Conservation (phyloP, 2,113 vertebrate genomes). For the Tetrao urogallus region DNA sequence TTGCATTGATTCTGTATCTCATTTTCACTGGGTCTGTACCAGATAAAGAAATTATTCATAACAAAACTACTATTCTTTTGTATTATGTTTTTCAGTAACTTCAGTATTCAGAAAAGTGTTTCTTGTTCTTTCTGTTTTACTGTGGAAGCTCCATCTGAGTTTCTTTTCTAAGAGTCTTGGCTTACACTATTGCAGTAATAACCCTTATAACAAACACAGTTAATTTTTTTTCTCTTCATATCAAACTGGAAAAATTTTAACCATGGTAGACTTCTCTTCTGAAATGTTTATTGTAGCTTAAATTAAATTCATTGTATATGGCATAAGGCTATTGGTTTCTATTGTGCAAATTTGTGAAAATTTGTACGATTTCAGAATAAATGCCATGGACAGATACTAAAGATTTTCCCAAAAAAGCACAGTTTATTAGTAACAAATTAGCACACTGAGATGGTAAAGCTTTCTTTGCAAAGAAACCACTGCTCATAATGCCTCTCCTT, state of each 20-base stretch:
- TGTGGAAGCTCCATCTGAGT: not conserved
- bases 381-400: not conserved
- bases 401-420: not conserved
- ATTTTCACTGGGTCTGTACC: not conserved
- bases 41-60: not conserved
- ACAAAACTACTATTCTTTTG: not conserved
- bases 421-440: not conserved
- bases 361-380: not conserved
- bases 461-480: not conserved
- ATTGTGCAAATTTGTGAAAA: not conserved
- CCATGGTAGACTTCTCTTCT: not conserved
- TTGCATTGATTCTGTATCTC: not conserved
- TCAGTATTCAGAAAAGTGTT: not conserved
- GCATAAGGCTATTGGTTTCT: not conserved
- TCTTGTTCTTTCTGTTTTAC: slow-evolving; percentile 33
- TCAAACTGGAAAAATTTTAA: slow-evolving; percentile 1
- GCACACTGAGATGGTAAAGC: not conserved
- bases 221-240: slow-evolving; percentile 40
- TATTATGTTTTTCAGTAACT: not conserved
- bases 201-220: not conserved
- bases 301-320: not conserved
- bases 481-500: not conserved
- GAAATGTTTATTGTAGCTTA: not conserved
- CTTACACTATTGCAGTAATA: not conserved
- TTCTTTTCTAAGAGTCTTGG: not conserved